Conservation (phyloP, 2,797 vertebrate species). For the Rhinoraja longicauda region DNA sequence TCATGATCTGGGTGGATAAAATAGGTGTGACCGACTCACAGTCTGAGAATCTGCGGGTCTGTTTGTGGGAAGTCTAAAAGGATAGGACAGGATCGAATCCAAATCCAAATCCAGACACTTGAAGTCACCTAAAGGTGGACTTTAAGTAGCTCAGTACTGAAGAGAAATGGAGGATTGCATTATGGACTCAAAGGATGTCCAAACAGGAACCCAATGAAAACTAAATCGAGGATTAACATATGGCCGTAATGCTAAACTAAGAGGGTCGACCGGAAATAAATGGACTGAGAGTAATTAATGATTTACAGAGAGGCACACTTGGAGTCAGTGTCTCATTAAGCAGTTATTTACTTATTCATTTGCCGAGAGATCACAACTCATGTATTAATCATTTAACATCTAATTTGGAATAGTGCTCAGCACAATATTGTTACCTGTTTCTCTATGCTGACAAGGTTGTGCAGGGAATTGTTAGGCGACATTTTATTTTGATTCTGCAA, state of each 20-base stretch:
- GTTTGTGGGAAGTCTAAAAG: not conserved
- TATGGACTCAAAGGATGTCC: not conserved
- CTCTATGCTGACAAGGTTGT: not conserved
- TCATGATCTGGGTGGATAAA: too few relatives aligned
- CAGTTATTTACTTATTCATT: not conserved
- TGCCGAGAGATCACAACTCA: not conserved
- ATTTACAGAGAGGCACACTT: not conserved
- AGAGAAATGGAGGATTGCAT: not conserved
- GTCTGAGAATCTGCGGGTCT: not conserved
- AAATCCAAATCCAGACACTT: not conserved
- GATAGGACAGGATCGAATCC: not conserved
- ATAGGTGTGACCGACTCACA: not conserved
- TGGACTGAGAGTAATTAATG: not conserved
- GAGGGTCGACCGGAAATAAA: not conserved
- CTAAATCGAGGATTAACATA: not conserved
- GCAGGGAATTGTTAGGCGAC: not conserved
- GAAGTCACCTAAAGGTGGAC: not conserved
- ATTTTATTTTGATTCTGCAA: not conserved
- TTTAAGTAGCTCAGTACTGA: not conserved
- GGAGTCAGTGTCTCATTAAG: conserved; percentile 4
- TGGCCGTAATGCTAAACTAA: not conserved
- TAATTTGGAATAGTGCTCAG: not conserved
- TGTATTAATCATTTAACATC: not conserved
- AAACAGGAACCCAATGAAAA: not conserved
- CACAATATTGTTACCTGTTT: not conserved